phyloP scores from a whole-genome alignment of 2,113 vertebrate genomes.

The Rhineura floridana region DNA sequence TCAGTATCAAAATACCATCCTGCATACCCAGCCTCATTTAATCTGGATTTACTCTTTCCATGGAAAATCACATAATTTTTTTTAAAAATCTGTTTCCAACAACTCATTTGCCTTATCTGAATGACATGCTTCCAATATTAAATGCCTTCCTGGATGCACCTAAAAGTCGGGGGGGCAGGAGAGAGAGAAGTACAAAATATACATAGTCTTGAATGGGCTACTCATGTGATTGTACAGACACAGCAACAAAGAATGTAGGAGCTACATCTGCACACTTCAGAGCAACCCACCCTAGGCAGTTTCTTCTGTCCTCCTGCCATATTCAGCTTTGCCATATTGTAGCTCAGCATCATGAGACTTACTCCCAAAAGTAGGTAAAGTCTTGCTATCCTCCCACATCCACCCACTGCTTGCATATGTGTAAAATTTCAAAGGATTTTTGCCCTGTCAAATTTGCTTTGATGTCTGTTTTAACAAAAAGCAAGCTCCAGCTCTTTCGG shows the following conservation, averaged over 20 bases:
- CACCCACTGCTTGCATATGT: slow-evolving; percentile 66
- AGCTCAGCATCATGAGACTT: slow-evolving; percentile 64
- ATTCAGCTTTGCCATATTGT: slow-evolving; percentile 69
- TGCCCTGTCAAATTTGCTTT: slow-evolving; percentile 58
- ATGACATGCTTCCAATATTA: too few species aligned
- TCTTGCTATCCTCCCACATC: slow-evolving; percentile 68
- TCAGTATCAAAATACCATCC: too few species aligned
- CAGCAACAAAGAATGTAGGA: neutral
- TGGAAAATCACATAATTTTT: too few species aligned
- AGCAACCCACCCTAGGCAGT: slow-evolving; percentile 42
- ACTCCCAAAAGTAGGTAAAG: slow-evolving; percentile 64
- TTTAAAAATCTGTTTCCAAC: too few species aligned
- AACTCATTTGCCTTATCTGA: too few species aligned
- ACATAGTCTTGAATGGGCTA: neutral
- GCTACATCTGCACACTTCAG: slow-evolving; percentile 3
- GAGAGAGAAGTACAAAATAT: neutral
- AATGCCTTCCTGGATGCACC: too few species aligned
- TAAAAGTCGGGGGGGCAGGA: neutral
- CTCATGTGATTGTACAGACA: neutral
- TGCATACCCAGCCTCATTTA: too few species aligned
- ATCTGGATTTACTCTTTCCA: neutral
- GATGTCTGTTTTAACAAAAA: slow-evolving; percentile 35
- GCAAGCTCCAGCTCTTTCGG: slow-evolving; percentile 17
- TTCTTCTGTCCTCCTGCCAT: slow-evolving; percentile 57
- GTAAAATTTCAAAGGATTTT: slow-evolving; percentile 55